These are phyloP conservation scores for Drosophila prolongata DNA, from an alignment of 2,888 invertebrate species.

Conservation along the genomic window DNA sequence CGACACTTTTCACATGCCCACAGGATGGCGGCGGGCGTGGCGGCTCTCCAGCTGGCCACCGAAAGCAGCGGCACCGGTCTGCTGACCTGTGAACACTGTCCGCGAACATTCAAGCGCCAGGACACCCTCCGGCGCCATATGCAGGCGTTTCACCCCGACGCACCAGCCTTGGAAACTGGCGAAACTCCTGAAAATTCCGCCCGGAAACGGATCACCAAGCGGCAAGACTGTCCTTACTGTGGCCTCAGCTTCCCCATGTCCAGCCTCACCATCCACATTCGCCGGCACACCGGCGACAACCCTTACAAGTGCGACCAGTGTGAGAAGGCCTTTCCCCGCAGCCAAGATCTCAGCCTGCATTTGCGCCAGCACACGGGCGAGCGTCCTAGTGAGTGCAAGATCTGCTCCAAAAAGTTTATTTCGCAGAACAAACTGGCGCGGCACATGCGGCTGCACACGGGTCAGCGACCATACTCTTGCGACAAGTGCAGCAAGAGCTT, in stretches of 20 bases:
- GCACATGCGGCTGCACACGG: conserved; percentile 86
- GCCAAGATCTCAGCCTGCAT: conserved; percentile 87
- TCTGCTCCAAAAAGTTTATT: conserved; percentile 85
- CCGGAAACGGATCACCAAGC: conserved; percentile 72
- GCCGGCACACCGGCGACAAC: conserved; percentile 88
- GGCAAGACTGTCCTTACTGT: conserved; percentile 86
- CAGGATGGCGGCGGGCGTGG: conserved; percentile 50
- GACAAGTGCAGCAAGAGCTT: conserved; percentile 85
- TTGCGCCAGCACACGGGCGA: conserved; percentile 87
- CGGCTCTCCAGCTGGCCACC: conserved; percentile 57
- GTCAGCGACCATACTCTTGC: conserved; percentile 87
- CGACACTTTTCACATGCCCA: conserved; percentile 71
- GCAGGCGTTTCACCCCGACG: conserved; percentile 73
- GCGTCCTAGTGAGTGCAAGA: conserved; percentile 85
- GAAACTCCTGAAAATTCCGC: background rate
- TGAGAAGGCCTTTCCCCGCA: conserved; percentile 87
- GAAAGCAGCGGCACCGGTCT: conserved; percentile 49
- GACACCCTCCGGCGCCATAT: conserved; percentile 87
- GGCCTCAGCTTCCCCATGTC: conserved; percentile 87
- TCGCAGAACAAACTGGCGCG: conserved; percentile 87
- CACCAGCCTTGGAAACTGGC: background rate
- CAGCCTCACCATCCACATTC: conserved; percentile 88
- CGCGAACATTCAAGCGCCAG: conserved; percentile 85
- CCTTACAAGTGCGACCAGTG: conserved; percentile 87
- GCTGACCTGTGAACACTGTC: conserved; percentile 74